Conservation (phyloP, 1,140 invertebrate species). For the Drosophila oshimai region DNA sequence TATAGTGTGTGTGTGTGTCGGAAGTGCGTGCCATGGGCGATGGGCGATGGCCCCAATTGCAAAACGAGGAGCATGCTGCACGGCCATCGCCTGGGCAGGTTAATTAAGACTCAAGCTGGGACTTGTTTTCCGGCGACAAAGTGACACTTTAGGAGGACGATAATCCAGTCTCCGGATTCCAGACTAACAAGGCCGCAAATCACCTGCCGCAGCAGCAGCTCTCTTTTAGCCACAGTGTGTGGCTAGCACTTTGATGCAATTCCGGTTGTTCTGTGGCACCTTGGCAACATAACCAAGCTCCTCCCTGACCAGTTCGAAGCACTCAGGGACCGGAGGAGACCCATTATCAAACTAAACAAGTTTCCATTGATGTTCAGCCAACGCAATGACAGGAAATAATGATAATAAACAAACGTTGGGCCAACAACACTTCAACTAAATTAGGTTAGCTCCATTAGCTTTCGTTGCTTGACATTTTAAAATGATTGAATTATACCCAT, state of each 20-base stretch:
- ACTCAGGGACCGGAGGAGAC: constrained; percentile 5
- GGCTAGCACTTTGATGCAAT: constrained; percentile 20
- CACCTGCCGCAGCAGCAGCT: not conserved
- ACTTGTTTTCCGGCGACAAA: constrained; percentile 6
- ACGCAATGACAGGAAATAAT: not conserved
- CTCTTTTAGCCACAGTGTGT: not conserved
- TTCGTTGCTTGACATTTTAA: not conserved
- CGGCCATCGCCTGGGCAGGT: constrained; percentile 11
- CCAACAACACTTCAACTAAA: not conserved
- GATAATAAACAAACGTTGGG: not conserved
- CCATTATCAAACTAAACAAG: not conserved
- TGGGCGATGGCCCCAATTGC: not conserved
- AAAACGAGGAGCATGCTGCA: constrained; percentile 1
- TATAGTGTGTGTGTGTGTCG: no score
- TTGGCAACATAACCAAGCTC: not conserved
- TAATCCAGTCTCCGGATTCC: not conserved
- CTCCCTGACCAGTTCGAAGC: not conserved
- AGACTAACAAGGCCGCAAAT: not conserved
- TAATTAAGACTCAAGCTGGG: not conserved
- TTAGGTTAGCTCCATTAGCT: not conserved
- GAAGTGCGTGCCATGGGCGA: constrained; percentile 20
- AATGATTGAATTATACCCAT: not conserved
- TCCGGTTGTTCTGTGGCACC: constrained; percentile 20
- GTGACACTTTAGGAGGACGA: not conserved
- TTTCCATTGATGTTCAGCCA: not conserved